Conservation (phyloP, 2,888 invertebrate species). For the Chloroclystis v-ata region DNA sequence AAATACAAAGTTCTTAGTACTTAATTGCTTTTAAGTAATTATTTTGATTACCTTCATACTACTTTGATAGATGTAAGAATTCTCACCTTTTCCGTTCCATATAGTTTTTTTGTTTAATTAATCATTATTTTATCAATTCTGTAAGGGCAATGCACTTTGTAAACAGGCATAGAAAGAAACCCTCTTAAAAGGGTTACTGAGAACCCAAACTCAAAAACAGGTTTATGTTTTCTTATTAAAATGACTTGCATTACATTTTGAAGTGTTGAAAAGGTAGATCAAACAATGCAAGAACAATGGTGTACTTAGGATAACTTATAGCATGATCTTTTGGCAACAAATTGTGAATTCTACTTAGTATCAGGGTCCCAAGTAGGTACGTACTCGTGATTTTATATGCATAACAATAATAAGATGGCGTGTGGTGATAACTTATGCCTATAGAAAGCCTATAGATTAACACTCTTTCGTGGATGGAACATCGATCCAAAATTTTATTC, state of each 20-base stretch:
- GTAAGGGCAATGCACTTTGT: slow-evolving; percentile 23
- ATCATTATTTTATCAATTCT: too few relatives aligned
- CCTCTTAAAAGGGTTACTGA: slow-evolving; percentile 19
- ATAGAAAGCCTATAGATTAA: too few relatives aligned
- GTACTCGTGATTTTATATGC: too few relatives aligned
- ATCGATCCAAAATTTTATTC: too few relatives aligned
- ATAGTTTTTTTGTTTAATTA: too few relatives aligned
- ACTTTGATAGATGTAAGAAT: not conserved
- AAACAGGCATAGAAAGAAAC: slow-evolving; percentile 20
- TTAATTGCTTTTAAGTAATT: not conserved
- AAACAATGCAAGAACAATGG: slow-evolving; percentile 13
- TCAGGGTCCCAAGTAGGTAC: too few relatives aligned
- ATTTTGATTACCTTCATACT: slow-evolving; percentile 2
- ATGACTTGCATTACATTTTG: slow-evolving; percentile 19
- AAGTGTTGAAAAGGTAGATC: slow-evolving; percentile 18
- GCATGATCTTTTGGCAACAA: not conserved
- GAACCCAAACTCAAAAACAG: slow-evolving; percentile 12
- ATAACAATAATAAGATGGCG: too few relatives aligned
- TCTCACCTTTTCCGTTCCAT: not conserved
- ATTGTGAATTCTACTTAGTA: not conserved
- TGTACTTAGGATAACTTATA: slow-evolving; percentile 13
- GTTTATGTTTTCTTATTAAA: slow-evolving; percentile 19
- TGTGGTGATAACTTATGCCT: too few relatives aligned
- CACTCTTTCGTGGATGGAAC: too few relatives aligned
- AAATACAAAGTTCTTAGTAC: too few relatives aligned